Percentiles rank a stretch among this genome's conserved stretches.
These are phyloP conservation scores for Holacanthella duospinosa DNA, from an alignment of 2,888 invertebrate species.

Conservation along the genomic window DNA sequence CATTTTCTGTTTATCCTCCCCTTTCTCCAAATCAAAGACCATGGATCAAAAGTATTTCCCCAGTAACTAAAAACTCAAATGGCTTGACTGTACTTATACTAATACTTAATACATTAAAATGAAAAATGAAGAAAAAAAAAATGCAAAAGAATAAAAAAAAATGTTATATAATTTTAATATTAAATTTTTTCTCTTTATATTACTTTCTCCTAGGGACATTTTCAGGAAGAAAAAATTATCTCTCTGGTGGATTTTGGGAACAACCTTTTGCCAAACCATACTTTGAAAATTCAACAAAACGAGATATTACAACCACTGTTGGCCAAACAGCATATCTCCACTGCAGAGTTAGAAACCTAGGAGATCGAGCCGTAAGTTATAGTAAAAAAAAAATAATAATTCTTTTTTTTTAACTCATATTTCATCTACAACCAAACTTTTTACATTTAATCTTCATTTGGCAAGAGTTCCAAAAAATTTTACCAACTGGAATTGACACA, in stretches of 20 bases:
- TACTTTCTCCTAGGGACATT: constrained; percentile 34
- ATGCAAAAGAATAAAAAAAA: background rate
- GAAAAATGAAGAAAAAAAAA: too few relatives aligned
- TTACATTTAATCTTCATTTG: too few relatives aligned
- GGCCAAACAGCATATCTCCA: constrained; percentile 76
- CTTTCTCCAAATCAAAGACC: too few relatives aligned
- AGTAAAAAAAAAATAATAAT: too few relatives aligned
- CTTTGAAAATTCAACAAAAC: constrained; percentile 75
- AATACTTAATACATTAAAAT: background rate
- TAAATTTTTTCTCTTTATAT: background rate
- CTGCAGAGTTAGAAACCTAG: constrained; percentile 74
- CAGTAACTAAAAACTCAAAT: too few relatives aligned
- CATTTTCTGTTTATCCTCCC: too few relatives aligned
- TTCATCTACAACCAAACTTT: too few relatives aligned
- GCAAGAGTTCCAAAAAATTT: too few relatives aligned
- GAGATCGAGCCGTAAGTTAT: constrained; percentile 81
- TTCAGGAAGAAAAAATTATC: constrained; percentile 35
- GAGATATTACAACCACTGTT: constrained; percentile 74
- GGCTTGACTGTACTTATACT: too few relatives aligned
- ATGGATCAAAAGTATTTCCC: too few relatives aligned
- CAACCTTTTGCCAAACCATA: constrained; percentile 75
- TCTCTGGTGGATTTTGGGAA: constrained; percentile 42
- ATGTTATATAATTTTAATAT: constrained; percentile 1
- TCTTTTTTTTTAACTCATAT: too few relatives aligned
- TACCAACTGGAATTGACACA: too few relatives aligned